Evolutionary conservation across 2,797 vertebrate species (phyloP).

Genomic region (Adelosebastes latens): DNA sequence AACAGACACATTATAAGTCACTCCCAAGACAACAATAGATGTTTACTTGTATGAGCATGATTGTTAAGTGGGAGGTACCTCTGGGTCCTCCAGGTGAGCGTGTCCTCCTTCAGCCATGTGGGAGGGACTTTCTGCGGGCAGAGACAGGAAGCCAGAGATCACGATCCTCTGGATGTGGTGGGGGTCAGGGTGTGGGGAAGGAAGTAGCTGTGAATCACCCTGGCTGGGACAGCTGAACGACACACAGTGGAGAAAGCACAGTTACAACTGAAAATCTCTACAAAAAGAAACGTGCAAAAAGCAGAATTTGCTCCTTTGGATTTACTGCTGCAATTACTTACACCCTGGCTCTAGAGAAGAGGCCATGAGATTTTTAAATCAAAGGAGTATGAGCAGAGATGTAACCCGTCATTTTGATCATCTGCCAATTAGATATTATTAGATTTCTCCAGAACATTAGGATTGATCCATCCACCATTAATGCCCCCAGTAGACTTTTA

Average conservation of each 20-base stretch:
- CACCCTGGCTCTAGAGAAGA: background rate
- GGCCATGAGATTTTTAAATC: background rate
- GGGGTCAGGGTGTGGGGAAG: background rate
- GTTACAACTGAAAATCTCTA: background rate
- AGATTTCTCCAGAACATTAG: background rate
- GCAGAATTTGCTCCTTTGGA: background rate
- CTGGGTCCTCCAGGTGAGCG: slow-evolving; percentile 31
- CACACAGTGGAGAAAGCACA: background rate
- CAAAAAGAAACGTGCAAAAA: background rate
- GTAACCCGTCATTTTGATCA: background rate
- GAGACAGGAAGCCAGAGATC: slow-evolving; percentile 44
- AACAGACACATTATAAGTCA: background rate
- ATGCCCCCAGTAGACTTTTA: background rate
- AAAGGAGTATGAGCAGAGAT: background rate
- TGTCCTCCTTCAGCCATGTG: background rate
- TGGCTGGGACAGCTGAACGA: slow-evolving; percentile 43
- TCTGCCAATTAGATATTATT: background rate
- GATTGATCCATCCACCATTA: background rate
- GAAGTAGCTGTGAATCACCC: slow-evolving; percentile 33
- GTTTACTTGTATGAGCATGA: background rate
- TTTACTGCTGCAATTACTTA: background rate
- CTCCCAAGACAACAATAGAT: background rate
- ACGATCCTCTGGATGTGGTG: slow-evolving; percentile 46
- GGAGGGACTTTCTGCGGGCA: background rate
- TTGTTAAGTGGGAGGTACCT: slow-evolving; percentile 48